phyloP scores from a whole-genome alignment of 2,888 invertebrate species.

The Tryphoninae sp. region DNA sequence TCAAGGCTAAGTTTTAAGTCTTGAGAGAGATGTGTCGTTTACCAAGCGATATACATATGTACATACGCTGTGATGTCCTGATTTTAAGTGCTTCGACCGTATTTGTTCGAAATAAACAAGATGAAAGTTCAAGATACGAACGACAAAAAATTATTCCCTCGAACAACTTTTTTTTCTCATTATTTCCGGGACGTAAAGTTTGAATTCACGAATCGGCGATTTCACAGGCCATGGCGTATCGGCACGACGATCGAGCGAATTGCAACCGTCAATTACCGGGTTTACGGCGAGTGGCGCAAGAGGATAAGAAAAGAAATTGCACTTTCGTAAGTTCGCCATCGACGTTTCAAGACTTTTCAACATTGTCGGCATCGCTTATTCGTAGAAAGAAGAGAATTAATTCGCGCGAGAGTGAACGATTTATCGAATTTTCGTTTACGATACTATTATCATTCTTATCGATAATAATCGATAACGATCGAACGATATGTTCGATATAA shows the following conservation, averaged over 20 bases:
- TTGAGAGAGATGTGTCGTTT: not conserved
- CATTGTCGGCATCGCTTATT: not conserved
- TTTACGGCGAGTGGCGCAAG: conserved; percentile 37
- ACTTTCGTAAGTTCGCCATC: conserved; percentile 23
- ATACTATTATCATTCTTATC: not conserved
- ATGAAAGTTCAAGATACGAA: conserved; percentile 22
- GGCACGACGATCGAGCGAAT: not conserved
- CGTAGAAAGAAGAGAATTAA: not conserved
- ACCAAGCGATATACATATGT: not conserved
- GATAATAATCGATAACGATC: not conserved
- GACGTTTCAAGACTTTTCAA: conserved; percentile 25
- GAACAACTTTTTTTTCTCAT: conserved; percentile 15
- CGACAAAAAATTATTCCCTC: conserved; percentile 13
- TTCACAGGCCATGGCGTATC: conserved; percentile 35
- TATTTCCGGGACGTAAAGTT: not conserved
- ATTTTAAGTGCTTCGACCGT: conserved; percentile 13
- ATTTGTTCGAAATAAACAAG: conserved; percentile 50
- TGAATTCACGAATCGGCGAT: conserved; percentile 10
- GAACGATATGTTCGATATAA: no score
- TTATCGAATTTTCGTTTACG: not conserved
- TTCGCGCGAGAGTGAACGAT: not conserved
- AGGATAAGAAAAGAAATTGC: conserved; percentile 35
- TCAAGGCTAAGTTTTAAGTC: conserved; percentile 19
- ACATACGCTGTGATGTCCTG: conserved; percentile 47
- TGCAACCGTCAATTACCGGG: not conserved